A percentile compares a stretch with the other conserved stretches of the same genome.
Conservation (phyloP, 1,140 invertebrate species). For the Pseudomyrmex flavicornis region DNA sequence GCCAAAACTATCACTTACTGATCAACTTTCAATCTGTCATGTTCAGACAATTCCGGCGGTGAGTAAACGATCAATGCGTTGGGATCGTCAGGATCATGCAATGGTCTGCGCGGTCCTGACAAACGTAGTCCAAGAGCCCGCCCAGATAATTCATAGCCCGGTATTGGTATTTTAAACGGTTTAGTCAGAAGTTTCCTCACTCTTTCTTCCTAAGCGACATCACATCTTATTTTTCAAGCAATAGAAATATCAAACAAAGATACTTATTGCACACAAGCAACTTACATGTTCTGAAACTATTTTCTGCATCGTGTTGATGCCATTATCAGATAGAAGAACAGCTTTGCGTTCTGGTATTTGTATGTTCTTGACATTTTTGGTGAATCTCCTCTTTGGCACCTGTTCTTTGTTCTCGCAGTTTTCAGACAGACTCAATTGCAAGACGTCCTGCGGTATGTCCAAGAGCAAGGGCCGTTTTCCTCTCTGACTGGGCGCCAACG, state of each 20-base stretch:
- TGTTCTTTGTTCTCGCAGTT: background rate
- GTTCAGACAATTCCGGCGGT: slow-evolving; percentile 93
- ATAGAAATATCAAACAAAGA: slow-evolving; percentile 5
- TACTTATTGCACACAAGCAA: slow-evolving; percentile 13
- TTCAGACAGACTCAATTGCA: background rate
- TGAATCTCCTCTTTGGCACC: slow-evolving; percentile 72
- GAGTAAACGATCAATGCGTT: slow-evolving; percentile 96
- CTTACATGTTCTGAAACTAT: slow-evolving; percentile 84
- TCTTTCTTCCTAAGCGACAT: slow-evolving; percentile 88
- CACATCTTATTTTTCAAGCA: slow-evolving; percentile 29
- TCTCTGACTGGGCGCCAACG: slow-evolving; percentile 86
- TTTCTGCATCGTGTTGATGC: slow-evolving; percentile 77
- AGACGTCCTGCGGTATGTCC: slow-evolving; percentile 75
- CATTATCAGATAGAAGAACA: slow-evolving; percentile 76
- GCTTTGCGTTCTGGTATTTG: slow-evolving; percentile 78
- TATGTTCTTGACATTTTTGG: slow-evolving; percentile 74
- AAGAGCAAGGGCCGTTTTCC: slow-evolving; percentile 83
- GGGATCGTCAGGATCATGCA: slow-evolving; percentile 97
- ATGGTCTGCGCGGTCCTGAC: slow-evolving; percentile 88
- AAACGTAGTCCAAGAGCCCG: slow-evolving; percentile 91
- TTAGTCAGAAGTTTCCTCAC: slow-evolving; percentile 94
- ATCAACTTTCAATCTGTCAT: slow-evolving; percentile 93
- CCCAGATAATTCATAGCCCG: slow-evolving; percentile 93
- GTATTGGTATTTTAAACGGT: slow-evolving; percentile 97
- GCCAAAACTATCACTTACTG: slow-evolving; percentile 82